A percentile compares a stretch with the other conserved stretches of the same genome.
Evolutionary conservation across 2,888 invertebrate genomes (phyloP).

Genomic region (Hoplodrina ambigua): DNA sequence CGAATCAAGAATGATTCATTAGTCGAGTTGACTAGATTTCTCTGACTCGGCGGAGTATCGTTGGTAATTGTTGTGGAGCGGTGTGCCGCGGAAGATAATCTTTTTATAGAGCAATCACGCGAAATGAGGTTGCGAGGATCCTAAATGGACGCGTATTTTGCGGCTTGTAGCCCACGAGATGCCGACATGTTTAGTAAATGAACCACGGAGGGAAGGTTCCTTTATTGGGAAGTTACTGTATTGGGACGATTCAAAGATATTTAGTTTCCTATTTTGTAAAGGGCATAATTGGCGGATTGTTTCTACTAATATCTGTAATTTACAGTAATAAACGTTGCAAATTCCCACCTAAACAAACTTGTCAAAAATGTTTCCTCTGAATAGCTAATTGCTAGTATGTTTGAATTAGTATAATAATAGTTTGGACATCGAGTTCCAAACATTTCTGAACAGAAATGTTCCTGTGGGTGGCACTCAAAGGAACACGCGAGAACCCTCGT

Average conservation of each 20-base stretch:
- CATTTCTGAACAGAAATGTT: slow-evolving; percentile 7
- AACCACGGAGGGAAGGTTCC: background rate
- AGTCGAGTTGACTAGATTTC: slow-evolving; percentile 38
- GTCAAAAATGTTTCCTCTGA: background rate
- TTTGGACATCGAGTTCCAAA: slow-evolving; percentile 1
- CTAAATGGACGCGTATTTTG: slow-evolving; percentile 50
- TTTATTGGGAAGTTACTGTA: background rate
- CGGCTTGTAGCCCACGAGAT: slow-evolving; percentile 19
- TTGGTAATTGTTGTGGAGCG: slow-evolving; percentile 51
- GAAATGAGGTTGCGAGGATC: slow-evolving; percentile 50
- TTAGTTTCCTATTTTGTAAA: background rate
- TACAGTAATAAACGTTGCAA: background rate
- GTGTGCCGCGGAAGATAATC: slow-evolving; percentile 59
- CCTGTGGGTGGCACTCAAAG: slow-evolving; percentile 18
- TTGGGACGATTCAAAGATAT: background rate
- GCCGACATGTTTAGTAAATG: slow-evolving; percentile 26
- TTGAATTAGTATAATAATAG: background rate
- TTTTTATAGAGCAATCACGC: slow-evolving; percentile 65
- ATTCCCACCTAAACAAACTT: background rate
- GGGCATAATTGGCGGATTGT: background rate
- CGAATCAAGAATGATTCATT: slow-evolving; percentile 56
- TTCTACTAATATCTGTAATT: background rate
- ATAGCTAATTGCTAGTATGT: background rate
- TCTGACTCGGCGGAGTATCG: slow-evolving; percentile 25
- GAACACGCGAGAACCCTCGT: slow-evolving; percentile 22